Evolutionary conservation across 2,888 invertebrate genomes (phyloP), one percentile per base, ranked within the genome.

Genomic region (Lycia hirtaria): DNA sequence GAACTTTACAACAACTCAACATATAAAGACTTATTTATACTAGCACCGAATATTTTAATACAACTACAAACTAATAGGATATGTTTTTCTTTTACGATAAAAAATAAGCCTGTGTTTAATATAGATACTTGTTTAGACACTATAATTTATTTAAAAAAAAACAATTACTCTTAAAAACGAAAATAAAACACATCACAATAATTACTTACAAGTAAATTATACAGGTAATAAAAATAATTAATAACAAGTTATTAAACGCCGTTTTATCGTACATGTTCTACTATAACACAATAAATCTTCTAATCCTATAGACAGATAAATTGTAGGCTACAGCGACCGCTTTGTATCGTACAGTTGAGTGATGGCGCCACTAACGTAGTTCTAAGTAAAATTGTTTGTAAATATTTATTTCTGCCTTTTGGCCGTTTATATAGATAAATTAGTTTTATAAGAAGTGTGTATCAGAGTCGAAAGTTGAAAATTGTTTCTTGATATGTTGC

Each of bases 281-380:
- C 26, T 14, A 55, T 49, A 62, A 67, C 40, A 14, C 38, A 54
- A 64, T 67, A 67, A 62, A 64, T 67, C 64, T 61, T 45, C 38
- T 4, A 15, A 3, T 26, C 26, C 20, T 38, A 22, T 22, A 9
- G 54, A 56, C 45, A 57, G 55, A 64, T 67, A 60, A 64, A 67
- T 63, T 58, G 58, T 64, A 56, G 48, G 51, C 56, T 40, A 51
- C 12, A 3, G 12, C 6, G 4, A 9, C 15, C 2, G n/a, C 10
- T 17, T 41, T n/a, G 0, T 9, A 9, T 14, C 3, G n/a, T 9
- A 10, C 4, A 41, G n/a, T n/a, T 26, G 3, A 15, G 15, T 10
- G 5, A 17, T 9, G 26, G 20, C 15, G 41, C 41, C 15, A 41
- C 41, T 9, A 15, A 15, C n/a, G 26, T 2, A 10, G 7, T 40